Evolutionary conservation across 2,797 vertebrate genomes (phyloP), one percentile per base, ranked within the genome.

Genomic region (Gallinago solitaria): DNA sequence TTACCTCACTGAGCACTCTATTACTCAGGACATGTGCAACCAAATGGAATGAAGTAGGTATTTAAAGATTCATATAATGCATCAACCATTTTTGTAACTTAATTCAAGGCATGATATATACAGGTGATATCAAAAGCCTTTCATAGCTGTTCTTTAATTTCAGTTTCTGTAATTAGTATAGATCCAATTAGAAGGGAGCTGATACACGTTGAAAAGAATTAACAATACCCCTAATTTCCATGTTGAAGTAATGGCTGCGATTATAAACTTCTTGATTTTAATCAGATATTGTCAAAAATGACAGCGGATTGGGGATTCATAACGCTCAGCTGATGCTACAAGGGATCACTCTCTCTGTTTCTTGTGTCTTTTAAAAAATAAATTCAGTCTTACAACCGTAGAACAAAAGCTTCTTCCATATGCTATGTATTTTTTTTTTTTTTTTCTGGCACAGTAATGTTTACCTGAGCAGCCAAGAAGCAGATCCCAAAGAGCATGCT

Each of bases 231-330:
- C 79, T 95, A 91, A 96, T 96, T 91, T 96, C 45, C 70, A 79
- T 45, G 33, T 60, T 93, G 87, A 89, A 93, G 71, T 95, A 96
- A 97, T 93, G 88, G 70, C 88, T 97, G 77, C 85, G 95, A 90
- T 95, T 95, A 96, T 18, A 93, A 70, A 90, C 85, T 87, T 79
- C 77, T 95, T 93, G 79, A 90, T 94, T 94, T 96, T 94, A 96
- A 94, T 95, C 89, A 96, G 81, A 90, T 95, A 59, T 17, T 87
- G 84, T 89, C 64, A 71, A 85, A 94, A 92, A 78, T 89, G 71
- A 89, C 84, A 93, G 91, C 2, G 8, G 47, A 73, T 87, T 87
- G 64, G 76, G 60, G 85, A 82, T 93, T 94, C 90, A 74, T 77
- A 90, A 68, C 27, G 48, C 48, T 84, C 64, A 74, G 47, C 59